A percentile compares a stretch with the other conserved stretches of the same genome.
Evolutionary conservation across 2,888 invertebrate genomes (phyloP).

Genomic region (Phyllotreta striolata): DNA sequence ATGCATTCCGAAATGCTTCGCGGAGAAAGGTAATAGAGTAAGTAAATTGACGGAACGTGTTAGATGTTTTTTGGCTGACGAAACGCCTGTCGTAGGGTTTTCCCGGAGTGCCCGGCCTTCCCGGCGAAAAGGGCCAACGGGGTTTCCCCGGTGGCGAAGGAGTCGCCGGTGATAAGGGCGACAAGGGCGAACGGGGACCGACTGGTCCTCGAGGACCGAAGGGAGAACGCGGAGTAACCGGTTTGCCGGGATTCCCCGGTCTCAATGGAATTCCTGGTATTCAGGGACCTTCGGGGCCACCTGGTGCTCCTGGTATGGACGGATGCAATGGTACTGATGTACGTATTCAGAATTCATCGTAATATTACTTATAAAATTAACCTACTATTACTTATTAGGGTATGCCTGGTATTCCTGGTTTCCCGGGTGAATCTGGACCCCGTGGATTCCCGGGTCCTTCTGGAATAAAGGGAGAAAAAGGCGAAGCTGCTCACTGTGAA

Average conservation of each 20-base stretch:
- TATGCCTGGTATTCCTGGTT: constrained; percentile 74
- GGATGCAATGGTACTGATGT: constrained; percentile 97
- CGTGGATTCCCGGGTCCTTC: constrained; percentile 74
- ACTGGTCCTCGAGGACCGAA: constrained; percentile 82
- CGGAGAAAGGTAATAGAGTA: constrained; percentile 85
- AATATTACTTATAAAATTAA: constrained; percentile 16
- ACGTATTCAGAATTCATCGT: no score
- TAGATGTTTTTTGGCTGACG: neutral
- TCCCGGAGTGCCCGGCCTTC: constrained; percentile 75
- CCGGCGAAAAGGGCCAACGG: constrained; percentile 77
- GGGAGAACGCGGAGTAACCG: constrained; percentile 86
- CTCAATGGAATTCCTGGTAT: constrained; percentile 76
- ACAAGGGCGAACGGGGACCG: constrained; percentile 86
- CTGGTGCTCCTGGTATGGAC: constrained; percentile 88
- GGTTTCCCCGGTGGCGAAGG: constrained; percentile 88
- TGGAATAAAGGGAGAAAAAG: constrained; percentile 80
- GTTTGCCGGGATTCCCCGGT: constrained; percentile 87
- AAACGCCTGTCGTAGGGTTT: constrained; percentile 67
- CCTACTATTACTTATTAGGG: constrained; percentile 65
- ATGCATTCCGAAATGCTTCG: constrained; percentile 86
- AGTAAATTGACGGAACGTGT: constrained; percentile 15
- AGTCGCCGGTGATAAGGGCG: constrained; percentile 85
- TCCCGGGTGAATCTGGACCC: constrained; percentile 76
- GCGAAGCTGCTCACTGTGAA: constrained; percentile 79
- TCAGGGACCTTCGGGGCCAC: constrained; percentile 72